Base-by-base conservation (phyloP, 2,113 vertebrate species). In the Gallinago undulata region DNA sequence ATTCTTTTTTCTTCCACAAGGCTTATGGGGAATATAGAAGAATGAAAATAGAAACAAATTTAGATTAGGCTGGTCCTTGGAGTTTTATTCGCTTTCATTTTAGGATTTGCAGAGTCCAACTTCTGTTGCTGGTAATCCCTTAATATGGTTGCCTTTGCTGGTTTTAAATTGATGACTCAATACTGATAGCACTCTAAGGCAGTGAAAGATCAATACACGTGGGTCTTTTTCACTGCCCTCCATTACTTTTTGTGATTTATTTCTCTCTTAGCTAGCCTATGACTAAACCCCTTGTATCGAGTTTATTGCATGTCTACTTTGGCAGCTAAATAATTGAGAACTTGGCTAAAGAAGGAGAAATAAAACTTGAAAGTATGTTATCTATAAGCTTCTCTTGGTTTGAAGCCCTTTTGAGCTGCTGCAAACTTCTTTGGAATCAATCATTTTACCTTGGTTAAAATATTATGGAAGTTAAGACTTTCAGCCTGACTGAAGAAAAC, bases 271-370 rank as follows among this genome's bases (percentile, higher is more conserved):
- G 69, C 60, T 50, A 74, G 47, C 60, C 55, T 56, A 56, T 51
- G 35, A 93, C 79, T 93, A 88, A 96, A 57, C 31, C 48, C 73
- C 81, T 78, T 86, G 81, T 48, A 79, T 17, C 31, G 57, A 59
- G 51, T 87, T 94, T 87, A 86, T 84, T 80, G 67, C 25, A 39
- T 39, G 51, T 86, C 72, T 80, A 35, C 60, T 74, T 95, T 83
- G 85, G 51, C 83, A 96, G 63, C n/a, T 79, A 89, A 86, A 95
- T 96, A 95, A 91, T 94, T 87, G 72, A 86, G 66, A 93, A 90
- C n/a, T 81, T 94, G 81, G 39, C 27, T 87, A 48, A 72, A 93
- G 86, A n/a, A 84, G 82, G 43, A 84, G 25, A 94, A 87, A 70
- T 62, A 89, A 85, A 92, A 66, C 33, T 55, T 76, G 31, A 60